Evolutionary conservation across 2,113 vertebrate genomes (phyloP).

Genomic region (Bubalus kerabau): DNA sequence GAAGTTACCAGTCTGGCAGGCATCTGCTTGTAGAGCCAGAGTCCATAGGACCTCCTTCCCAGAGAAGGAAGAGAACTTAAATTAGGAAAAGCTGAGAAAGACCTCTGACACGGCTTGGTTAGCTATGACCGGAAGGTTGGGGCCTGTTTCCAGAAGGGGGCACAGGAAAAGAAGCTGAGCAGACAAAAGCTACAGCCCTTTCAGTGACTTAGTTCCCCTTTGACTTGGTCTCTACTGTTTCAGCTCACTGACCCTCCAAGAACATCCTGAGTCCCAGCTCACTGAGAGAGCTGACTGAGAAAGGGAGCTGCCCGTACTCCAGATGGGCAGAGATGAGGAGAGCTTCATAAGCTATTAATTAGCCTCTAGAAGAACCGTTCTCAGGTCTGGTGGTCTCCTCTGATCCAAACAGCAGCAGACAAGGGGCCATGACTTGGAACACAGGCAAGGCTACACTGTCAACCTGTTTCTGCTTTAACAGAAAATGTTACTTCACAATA

Average conservation of each 20-base stretch:
- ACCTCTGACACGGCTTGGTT: background rate
- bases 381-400: background rate
- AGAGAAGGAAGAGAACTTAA: background rate
- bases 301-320: background rate
- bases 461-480: conserved; percentile 87
- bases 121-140: background rate
- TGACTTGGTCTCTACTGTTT: background rate
- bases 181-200: background rate
- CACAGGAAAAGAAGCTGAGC: background rate
- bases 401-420: background rate
- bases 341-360: background rate
- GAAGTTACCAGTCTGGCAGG: background rate
- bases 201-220: background rate
- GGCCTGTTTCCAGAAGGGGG: background rate
- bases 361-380: background rate
- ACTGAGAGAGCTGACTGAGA: too few relatives aligned
- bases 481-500: conserved; percentile 89
- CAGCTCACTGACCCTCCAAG: background rate
- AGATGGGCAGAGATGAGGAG: background rate
- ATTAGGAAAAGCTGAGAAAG: background rate
- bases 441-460: background rate
- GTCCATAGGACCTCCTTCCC: background rate
- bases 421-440: background rate
- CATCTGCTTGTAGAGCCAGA: background rate
- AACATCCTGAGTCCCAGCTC: background rate